Evolutionary conservation across 2,888 invertebrate genomes (phyloP), one percentile per base, ranked within the genome.

Genomic region (Bibio marci): DNA sequence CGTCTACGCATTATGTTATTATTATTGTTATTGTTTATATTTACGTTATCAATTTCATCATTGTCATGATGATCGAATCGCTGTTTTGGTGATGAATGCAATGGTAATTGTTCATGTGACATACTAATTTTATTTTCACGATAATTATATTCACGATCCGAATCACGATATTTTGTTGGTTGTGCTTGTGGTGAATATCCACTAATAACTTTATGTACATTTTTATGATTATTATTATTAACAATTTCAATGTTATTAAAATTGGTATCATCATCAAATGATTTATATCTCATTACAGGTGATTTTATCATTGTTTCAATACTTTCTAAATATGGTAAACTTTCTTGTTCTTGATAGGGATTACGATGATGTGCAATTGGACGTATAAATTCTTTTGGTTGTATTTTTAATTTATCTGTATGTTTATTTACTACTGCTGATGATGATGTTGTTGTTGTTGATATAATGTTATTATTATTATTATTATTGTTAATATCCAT

Each of bases 231-330:
- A 8, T 19, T 26, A 6, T 41, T 30, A 11, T 35, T 17, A 10
- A 30, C 37, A n/a, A 34, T 27, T 14, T 38, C 35, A 11, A 31
- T 33, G 12, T 43, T 35, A 2, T 22, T 34, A 22, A 18, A 40
- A 22, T 41, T 38, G n/a, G n/a, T n/a, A 26, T 30, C 36, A 17
- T 44, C 42, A 12, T 60, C 61, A 40, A 48, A 54, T 6, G 55
- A 50, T 40, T 55, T 55, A 39, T 61, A 61, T 26, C 59, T 54
- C 52, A 62, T 58, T 35, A 59, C 58, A 13, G 61, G 54, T 5
- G 61, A 61, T 42, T 61, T 62, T 52, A 62, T 57, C 59, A 62
- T 58, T 41, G 57, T 59, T 44, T 62, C 62, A 51, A 61, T 59
- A 48, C 59, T 61, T 41, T 62, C 57, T 18, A 60, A 57, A 41